These are phyloP conservation scores for Cyclina sinensis DNA, from an alignment of 1,140 invertebrate genomes.

Conservation along the genomic window DNA sequence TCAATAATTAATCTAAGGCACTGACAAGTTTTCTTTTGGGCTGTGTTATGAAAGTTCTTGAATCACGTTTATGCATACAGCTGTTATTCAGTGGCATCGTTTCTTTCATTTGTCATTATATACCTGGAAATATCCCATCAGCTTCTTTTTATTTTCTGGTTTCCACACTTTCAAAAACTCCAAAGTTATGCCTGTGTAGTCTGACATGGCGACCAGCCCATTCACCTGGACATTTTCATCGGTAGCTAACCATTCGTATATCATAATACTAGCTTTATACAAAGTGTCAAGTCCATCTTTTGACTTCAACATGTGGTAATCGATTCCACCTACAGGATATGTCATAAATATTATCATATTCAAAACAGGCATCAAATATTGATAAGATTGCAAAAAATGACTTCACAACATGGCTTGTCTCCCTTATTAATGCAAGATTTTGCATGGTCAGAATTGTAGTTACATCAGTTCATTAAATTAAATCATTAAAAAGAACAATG, in stretches of 20 bases:
- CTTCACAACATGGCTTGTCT: neutral
- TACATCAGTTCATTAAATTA: neutral
- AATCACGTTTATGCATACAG: no score
- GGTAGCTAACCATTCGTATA: neutral
- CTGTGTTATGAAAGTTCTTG: no score
- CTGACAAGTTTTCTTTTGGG: no score
- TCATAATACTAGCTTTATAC: neutral
- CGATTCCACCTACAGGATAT: neutral
- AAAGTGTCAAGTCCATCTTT: neutral
- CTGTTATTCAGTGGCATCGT: no score
- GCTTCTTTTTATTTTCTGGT: constrained; percentile 23
- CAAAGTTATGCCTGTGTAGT: constrained; percentile 18
- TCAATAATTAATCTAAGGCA: no score
- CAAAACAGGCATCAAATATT: no score
- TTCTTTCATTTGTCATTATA: no score
- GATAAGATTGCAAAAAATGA: no score
- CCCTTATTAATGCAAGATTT: no score
- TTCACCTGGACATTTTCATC: constrained; percentile 30
- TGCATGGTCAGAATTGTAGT: no score
- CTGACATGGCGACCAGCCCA: neutral
- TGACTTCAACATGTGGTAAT: neutral
- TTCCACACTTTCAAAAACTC: constrained; percentile 1
- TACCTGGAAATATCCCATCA: constrained; percentile 34
- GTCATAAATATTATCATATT: no score
- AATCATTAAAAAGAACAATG: neutral